Evolutionary conservation across 1,140 invertebrate species (phyloP).

Genomic region (Zaprionus gabonicus): DNA sequence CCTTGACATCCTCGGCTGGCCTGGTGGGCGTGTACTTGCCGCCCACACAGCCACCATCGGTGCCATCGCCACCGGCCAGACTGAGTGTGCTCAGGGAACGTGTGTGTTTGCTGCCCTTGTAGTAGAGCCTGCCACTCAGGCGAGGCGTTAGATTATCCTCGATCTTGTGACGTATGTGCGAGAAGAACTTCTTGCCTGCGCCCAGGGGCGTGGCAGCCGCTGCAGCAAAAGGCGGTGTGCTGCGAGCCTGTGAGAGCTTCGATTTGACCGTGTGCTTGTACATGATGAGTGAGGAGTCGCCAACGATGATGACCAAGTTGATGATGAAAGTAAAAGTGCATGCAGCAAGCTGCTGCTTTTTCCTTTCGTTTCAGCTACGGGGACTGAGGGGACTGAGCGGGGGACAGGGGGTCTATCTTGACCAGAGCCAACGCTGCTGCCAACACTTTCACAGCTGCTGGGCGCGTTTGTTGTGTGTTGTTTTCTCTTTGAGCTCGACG

Average conservation of each 20-base stretch:
- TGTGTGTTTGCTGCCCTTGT: conserved; percentile 75
- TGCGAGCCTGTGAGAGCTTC: conserved; percentile 64
- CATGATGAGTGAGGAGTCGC: conserved; percentile 44
- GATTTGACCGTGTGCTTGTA: conserved; percentile 77
- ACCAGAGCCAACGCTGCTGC: conserved; percentile 41
- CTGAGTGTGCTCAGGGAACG: conserved; percentile 74
- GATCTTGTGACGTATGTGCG: conserved; percentile 79
- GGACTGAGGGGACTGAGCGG: neutral
- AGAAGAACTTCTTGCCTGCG: conserved; percentile 76
- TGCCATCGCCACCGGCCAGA: conserved; percentile 52
- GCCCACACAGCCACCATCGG: conserved; percentile 62
- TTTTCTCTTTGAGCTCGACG: conserved; percentile 79
- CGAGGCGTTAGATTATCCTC: conserved; percentile 82
- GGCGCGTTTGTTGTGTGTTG: conserved; percentile 56
- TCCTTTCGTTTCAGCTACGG: conserved; percentile 56
- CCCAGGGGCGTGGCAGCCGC: conserved; percentile 46
- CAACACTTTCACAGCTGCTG: conserved; percentile 72
- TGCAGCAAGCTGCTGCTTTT: conserved; percentile 51
- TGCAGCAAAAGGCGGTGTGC: conserved; percentile 36
- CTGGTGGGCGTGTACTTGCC: conserved; percentile 72
- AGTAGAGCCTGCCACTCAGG: conserved; percentile 71
- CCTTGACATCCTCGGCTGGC: neutral
- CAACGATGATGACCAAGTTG: conserved; percentile 5
- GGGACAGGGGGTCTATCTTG: conserved; percentile 29
- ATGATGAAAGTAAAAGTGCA: conserved; percentile 70